These are phyloP conservation scores for Acanthosepion esculentum DNA, from an alignment of 2,888 invertebrate genomes.

Conservation along the genomic window DNA sequence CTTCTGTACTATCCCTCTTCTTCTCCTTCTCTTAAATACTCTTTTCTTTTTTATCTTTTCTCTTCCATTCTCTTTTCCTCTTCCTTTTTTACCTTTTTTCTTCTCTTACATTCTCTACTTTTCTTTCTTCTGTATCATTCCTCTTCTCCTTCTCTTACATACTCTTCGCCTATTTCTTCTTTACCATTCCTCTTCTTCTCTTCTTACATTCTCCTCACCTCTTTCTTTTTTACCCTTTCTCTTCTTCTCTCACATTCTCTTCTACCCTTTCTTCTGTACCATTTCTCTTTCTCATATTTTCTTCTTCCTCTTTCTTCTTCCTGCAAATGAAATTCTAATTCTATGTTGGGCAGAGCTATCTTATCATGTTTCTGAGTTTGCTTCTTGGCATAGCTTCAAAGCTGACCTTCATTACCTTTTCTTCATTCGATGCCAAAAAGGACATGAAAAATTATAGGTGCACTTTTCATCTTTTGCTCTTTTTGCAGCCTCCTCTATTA, in stretches of 20 bases:
- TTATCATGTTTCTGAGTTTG: not conserved
- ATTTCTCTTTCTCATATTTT: not conserved
- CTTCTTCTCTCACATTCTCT: not conserved
- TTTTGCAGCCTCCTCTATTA: not conserved
- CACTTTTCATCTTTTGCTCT: not conserved
- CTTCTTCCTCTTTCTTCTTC: not conserved
- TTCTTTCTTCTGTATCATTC: too few species aligned
- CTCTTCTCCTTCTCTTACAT: too few species aligned
- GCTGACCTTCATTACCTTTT: not conserved
- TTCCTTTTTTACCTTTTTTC: not conserved
- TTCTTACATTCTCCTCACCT: too few species aligned
- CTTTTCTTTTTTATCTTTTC: not conserved
- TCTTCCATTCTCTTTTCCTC: not conserved
- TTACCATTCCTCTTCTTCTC: not conserved
- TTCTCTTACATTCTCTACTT: not conserved
- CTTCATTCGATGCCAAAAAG: not conserved
- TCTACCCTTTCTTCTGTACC: not conserved
- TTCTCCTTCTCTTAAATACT: not conserved
- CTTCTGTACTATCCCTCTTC: not conserved
- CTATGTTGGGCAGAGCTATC: not conserved
- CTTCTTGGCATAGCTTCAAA: not conserved
- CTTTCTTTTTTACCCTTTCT: not conserved
- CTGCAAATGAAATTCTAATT: not conserved
- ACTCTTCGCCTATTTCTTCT: not conserved
- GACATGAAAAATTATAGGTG: not conserved